These are phyloP conservation scores for Lasioglossum oenotherae DNA, from an alignment of 2,888 invertebrate genomes.

Conservation along the genomic window DNA sequence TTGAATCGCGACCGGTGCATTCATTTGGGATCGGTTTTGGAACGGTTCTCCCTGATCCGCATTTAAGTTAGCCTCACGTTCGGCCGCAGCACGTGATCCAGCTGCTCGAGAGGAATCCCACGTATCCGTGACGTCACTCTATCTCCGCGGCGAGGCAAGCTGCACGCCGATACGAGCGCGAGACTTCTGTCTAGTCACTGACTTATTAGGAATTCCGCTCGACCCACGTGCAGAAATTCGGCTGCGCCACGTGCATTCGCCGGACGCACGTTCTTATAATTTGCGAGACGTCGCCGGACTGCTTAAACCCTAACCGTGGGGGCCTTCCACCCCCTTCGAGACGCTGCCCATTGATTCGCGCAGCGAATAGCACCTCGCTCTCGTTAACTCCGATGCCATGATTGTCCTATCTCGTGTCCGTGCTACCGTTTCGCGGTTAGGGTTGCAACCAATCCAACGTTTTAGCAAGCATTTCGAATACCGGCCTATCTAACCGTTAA, in stretches of 20 bases:
- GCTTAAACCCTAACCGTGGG: constrained; percentile 49
- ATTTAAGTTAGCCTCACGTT: constrained; percentile 78
- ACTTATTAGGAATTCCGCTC: constrained; percentile 81
- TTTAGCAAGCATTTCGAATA: too few species aligned
- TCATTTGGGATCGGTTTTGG: constrained; percentile 67
- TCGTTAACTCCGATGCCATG: background rate
- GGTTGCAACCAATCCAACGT: background rate
- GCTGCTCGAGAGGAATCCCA: constrained; percentile 80
- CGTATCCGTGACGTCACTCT: constrained; percentile 80
- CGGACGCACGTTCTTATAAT: constrained; percentile 79
- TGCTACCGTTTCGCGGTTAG: background rate
- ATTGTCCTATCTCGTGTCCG: background rate
- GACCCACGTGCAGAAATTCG: constrained; percentile 79
- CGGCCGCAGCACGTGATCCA: constrained; percentile 81
- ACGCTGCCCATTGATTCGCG: background rate
- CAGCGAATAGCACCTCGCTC: background rate
- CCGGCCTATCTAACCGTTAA: too few species aligned
- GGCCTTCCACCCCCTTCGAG: background rate
- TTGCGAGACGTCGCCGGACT: constrained; percentile 72
- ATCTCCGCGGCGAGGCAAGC: constrained; percentile 62
- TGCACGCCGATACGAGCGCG: constrained; percentile 68
- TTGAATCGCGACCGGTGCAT: constrained; percentile 68
- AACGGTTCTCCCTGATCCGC: constrained; percentile 72
- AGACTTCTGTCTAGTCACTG: constrained; percentile 72
- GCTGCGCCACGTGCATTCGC: constrained; percentile 74